phyloP scores from a whole-genome alignment of 2,888 invertebrate genomes.

The Frankliniella fusca region DNA sequence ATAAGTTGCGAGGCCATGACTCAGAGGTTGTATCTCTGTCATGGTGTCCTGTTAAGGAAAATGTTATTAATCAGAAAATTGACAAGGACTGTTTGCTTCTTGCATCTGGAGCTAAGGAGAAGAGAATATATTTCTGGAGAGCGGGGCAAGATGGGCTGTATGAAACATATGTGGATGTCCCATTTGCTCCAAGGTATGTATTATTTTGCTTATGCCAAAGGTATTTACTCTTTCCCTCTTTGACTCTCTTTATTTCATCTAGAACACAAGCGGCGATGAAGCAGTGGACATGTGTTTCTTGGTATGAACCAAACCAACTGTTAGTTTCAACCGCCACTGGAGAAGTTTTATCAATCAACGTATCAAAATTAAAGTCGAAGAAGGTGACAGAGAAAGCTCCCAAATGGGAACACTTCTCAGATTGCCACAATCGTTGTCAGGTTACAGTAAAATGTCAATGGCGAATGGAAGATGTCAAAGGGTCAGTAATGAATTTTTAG shows the following conservation, averaged over 20 bases:
- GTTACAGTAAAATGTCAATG: not conserved
- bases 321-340: not conserved
- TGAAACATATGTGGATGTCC: not conserved
- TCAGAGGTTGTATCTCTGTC: not conserved
- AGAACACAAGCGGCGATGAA: not conserved
- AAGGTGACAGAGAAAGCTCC: not conserved
- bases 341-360: not conserved
- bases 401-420: not conserved
- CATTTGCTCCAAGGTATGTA: not conserved
- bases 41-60: not conserved
- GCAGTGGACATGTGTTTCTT: slow-evolving; percentile 3
- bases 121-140: not conserved
- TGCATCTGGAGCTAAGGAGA: not conserved
- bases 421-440: not conserved
- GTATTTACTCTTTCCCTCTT: not conserved
- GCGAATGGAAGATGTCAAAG: too few species aligned
- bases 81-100: not conserved
- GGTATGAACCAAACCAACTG: not conserved
- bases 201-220: not conserved
- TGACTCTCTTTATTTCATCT: not conserved
- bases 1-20: not conserved
- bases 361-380: not conserved
- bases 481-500: too few species aligned
- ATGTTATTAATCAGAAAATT: not conserved
- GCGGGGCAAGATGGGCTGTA: not conserved